Base-by-base conservation (phyloP, 2,797 vertebrate genomes). In the Chanos chanos region DNA sequence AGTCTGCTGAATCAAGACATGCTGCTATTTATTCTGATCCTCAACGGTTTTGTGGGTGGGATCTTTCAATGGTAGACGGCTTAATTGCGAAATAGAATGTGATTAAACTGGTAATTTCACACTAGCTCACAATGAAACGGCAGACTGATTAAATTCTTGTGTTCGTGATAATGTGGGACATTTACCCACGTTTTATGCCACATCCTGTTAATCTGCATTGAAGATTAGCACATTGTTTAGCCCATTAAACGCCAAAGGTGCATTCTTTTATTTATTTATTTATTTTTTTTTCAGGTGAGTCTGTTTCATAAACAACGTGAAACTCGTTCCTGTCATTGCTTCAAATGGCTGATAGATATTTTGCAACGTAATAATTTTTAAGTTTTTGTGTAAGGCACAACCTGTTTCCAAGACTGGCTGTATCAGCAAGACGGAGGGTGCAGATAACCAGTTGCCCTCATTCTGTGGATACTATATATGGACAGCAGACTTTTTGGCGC, bases 1-100 rank as follows among this genome's bases (percentile, higher is more conserved):
- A 61, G 61, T 45, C 55, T 24, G 33, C 39, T 67, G 65, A 67
- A 67, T 65, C 59, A 67, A 57, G 61, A 61, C 57, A 44, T 15
- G 31, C 37, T 40, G 36, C 57, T 67, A 67, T 61, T 61, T 61
- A 21, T 54, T 67, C 44, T 18, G 34, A 41, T 49, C 15, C 39
- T 55, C 34, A 2, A 49, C n/a, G n/a, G 40, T 49, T 37, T 27
- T 40, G 4, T 40, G 19, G 59, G 19, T 51, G 27, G 36, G 33
- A 59, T 51, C 37, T 33, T 36, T 41, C 21, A 9, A 48, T 36
- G n/a, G 49, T 44, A 60, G 62, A 45, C 53, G 31, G 12, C 30
- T 45, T 62, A 62, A 62, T 53, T 53, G 60, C 59, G 53, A 43
- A 52, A 62, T 44, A 12, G 49, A 62, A 62, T 49, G 59, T 52